Evolutionary conservation across 2,113 vertebrate genomes (phyloP), one percentile per base, ranked within the genome.

Genomic region (Heterotilapia buettikoferi): DNA sequence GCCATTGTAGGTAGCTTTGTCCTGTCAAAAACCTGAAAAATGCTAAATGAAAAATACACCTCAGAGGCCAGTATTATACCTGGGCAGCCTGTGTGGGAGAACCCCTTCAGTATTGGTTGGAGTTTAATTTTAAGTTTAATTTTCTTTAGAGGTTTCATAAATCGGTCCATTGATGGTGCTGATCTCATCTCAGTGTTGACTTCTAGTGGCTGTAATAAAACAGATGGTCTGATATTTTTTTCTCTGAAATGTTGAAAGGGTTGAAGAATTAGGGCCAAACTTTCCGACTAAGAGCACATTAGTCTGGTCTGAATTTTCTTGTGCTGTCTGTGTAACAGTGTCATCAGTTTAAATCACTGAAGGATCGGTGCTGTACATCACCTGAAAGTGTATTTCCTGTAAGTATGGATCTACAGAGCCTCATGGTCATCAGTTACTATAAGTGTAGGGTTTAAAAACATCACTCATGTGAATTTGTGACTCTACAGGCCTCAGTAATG

Each of bases 261-360:
- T 76, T 59, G 38, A 61, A 89, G 59, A 57, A 88, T 90, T 63
- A 14, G 14, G 31, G 29, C 61, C 73, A 78, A 52, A 52, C 73
- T 19, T 78, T 78, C 26, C 0, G 6, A 50, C 4, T 50, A 78
- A 31, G 71, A 50, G 45, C 45, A 3, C 73, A 50, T 50, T 50
- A 31, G 16, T 50, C 10, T 50, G 16, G 43, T 50, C 43, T 50
- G 71, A 50, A 50, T 78, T 78, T 78, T 26, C 38, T 73, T 50
- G 24, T 78, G 43, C 10, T 29, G 40, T 76, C 24, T 76, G 43
- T 19, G 14, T 38, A 31, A 29, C 43, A 18, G 43, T 24, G 71
- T 57, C 88, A 90, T 91, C 45, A 47, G 73, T 92, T 81, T 63
- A 85, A 80, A 92, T 92, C 52, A 56, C 86, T 54, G 40, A 53